phyloP scores from a whole-genome alignment of 2,797 vertebrate species.

The Amphiprion clarkii region DNA sequence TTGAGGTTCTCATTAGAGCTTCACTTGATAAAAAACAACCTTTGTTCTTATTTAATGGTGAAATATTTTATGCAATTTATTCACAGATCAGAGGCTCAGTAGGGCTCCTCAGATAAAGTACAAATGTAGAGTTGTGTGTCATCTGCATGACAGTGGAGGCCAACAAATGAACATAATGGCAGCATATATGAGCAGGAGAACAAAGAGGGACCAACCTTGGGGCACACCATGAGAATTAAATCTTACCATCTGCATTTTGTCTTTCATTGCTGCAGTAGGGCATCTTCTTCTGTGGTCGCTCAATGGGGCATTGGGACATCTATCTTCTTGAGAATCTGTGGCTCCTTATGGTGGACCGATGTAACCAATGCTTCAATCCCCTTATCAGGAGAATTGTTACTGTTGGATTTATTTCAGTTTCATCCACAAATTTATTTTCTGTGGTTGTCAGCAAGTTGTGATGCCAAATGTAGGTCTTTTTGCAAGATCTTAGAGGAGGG shows the following conservation, averaged over 20 bases:
- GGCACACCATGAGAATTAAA: slow-evolving; percentile 21
- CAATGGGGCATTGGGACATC: slow-evolving; percentile 36
- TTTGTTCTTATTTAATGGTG: not conserved
- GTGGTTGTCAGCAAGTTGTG: no score
- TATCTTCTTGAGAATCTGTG: slow-evolving; percentile 41
- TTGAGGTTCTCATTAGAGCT: no score
- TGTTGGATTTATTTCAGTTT: slow-evolving; percentile 18
- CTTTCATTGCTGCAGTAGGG: slow-evolving; percentile 32
- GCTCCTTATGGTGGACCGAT: slow-evolving; percentile 58
- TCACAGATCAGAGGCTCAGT: not conserved
- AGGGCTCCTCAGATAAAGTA: not conserved
- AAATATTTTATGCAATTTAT: not conserved
- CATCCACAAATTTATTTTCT: no score
- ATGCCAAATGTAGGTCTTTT: no score
- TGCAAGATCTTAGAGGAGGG: slow-evolving; percentile 36
- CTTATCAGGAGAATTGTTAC: slow-evolving; percentile 70
- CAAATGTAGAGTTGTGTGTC: slow-evolving; percentile 6
- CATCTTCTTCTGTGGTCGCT: slow-evolving; percentile 26
- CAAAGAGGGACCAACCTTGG: slow-evolving; percentile 16
- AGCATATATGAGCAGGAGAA: not conserved
- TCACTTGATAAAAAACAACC: no score
- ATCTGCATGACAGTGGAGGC: not conserved
- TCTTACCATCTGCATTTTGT: slow-evolving; percentile 21
- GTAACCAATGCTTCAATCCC: slow-evolving; percentile 75
- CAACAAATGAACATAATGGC: not conserved